Conservation (phyloP, 2,113 vertebrate genomes). For the Spermophilus dauricus region DNA sequence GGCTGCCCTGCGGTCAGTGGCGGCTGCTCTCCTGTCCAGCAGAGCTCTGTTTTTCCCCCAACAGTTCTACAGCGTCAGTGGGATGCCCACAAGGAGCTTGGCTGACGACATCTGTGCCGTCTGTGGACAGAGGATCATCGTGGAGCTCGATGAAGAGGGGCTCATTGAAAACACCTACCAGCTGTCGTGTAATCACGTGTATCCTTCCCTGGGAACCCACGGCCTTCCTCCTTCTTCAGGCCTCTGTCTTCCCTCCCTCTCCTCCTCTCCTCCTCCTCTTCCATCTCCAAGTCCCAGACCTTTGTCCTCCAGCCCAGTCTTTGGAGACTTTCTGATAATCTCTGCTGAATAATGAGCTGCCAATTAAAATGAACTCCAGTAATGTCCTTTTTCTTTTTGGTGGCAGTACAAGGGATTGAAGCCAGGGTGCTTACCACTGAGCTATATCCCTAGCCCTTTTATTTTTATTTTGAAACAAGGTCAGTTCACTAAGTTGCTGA, state of each 20-base stretch:
- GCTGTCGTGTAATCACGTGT: slow-evolving; percentile 91
- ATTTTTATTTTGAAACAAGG: too few relatives aligned
- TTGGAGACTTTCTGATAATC: not conserved
- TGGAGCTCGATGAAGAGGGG: slow-evolving; percentile 89
- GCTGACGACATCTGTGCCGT: slow-evolving; percentile 85
- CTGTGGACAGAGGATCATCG: slow-evolving; percentile 89
- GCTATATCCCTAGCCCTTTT: too few relatives aligned
- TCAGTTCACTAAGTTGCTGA: too few relatives aligned
- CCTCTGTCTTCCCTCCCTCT: not conserved
- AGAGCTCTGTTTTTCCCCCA: not conserved
- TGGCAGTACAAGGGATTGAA: too few relatives aligned
- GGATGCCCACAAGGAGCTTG: slow-evolving; percentile 88
- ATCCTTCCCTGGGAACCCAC: slow-evolving; percentile 74
- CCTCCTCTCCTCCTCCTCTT: not conserved
- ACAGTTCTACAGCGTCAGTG: slow-evolving; percentile 89
- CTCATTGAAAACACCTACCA: slow-evolving; percentile 91
- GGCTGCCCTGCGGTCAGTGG: not conserved
- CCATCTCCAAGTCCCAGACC: not conserved
- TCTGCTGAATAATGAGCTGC: not conserved
- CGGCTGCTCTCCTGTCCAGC: not conserved
- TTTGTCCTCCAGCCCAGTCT: not conserved
- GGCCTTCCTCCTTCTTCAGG: not conserved
- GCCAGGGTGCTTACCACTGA: too few relatives aligned
- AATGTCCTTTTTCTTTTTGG: not conserved
- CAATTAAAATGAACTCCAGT: not conserved